phyloP scores from a whole-genome alignment of 2,797 vertebrate genomes.

The Prunella strophiata region DNA sequence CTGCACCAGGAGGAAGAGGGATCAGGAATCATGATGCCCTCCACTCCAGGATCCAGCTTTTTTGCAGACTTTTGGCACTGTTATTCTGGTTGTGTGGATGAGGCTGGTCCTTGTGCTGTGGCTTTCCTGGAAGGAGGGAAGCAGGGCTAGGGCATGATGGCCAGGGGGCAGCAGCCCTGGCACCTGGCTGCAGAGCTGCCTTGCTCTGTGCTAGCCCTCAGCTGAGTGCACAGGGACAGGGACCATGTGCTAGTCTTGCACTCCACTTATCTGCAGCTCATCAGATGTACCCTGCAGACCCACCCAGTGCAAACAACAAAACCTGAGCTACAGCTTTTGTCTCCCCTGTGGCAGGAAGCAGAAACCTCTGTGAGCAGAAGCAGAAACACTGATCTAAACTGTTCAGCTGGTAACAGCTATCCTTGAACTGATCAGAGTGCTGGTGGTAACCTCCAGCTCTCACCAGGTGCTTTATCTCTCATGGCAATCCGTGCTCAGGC shows the following conservation, averaged over 20 bases:
- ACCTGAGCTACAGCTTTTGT: not conserved
- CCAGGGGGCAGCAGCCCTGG: not conserved
- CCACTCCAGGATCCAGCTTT: not conserved
- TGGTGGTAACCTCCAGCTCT: not conserved
- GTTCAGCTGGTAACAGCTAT: not conserved
- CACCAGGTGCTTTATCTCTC: not conserved
- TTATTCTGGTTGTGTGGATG: not conserved
- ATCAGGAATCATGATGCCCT: not conserved
- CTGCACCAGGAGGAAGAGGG: not conserved
- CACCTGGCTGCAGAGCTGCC: not conserved
- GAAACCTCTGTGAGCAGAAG: not conserved
- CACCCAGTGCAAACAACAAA: not conserved
- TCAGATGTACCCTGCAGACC: not conserved
- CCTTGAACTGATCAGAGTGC: not conserved
- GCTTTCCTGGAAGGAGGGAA: not conserved
- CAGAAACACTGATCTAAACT: not conserved
- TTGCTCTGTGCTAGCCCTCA: not conserved
- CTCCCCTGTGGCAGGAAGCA: not conserved
- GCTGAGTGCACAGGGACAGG: not conserved
- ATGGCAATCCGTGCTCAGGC: not conserved
- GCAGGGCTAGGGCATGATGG: not conserved
- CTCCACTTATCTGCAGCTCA: not conserved
- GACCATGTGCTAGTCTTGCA: fast-evolving
- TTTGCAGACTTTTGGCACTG: not conserved
- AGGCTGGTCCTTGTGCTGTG: not conserved